These are phyloP conservation scores for Pygoscelis antarcticus DNA, from an alignment of 2,113 vertebrate genomes.

Conservation along the genomic window DNA sequence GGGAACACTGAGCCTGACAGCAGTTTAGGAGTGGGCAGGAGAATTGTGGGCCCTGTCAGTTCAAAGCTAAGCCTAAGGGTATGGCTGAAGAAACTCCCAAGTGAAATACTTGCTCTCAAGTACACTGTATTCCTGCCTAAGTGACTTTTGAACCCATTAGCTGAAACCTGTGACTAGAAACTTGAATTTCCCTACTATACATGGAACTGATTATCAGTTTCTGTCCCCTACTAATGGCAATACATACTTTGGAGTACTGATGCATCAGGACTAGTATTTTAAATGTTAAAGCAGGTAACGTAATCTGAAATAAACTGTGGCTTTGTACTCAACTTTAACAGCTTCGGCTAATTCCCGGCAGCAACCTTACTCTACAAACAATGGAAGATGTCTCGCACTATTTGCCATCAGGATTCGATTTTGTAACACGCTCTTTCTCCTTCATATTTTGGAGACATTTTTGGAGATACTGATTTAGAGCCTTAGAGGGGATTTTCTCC, in stretches of 20 bases:
- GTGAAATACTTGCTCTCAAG: not conserved
- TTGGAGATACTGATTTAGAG: not conserved
- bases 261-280: not conserved
- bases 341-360: not conserved
- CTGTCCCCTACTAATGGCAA: not conserved
- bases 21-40: not conserved
- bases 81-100: not conserved
- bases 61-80: not conserved
- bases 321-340: not conserved
- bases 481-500: not conserved
- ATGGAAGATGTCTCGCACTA: not conserved
- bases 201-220: not conserved
- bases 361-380: not conserved
- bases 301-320: not conserved
- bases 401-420: not conserved
- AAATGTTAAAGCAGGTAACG: not conserved
- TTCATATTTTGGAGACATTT: not conserved
- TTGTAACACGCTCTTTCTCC: not conserved
- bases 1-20: not conserved
- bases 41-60: not conserved
- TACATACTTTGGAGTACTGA: not conserved
- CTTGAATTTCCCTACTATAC: not conserved
- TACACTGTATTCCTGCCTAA: not conserved
- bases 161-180: not conserved
- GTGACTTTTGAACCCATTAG: not conserved